These are phyloP conservation scores for Nomada lathburiana DNA, from an alignment of 2,888 invertebrate genomes.

Conservation along the genomic window DNA sequence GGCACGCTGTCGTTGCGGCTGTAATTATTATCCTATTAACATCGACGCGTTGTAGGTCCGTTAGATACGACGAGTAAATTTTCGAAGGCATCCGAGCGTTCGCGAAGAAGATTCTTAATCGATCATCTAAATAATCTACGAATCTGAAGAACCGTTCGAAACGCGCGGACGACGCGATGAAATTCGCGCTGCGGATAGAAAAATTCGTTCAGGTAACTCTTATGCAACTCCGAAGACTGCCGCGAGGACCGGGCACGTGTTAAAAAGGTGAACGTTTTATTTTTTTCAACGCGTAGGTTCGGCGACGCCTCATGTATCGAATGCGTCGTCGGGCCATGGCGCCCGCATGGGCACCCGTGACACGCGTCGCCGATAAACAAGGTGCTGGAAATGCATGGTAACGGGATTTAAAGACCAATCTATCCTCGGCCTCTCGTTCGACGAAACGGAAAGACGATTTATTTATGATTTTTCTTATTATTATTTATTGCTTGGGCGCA, in stretches of 20 bases:
- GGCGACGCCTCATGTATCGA: slow-evolving; percentile 48
- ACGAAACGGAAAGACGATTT: background rate
- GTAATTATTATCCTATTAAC: too few species aligned
- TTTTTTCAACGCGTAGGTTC: slow-evolving; percentile 33
- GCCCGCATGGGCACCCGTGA: slow-evolving; percentile 75
- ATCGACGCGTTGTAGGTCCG: too few species aligned
- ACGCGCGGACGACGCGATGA: too few species aligned
- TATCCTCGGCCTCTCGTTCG: slow-evolving; percentile 4
- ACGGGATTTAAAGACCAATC: slow-evolving; percentile 82
- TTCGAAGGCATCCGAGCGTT: too few species aligned
- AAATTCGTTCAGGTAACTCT: slow-evolving; percentile 21
- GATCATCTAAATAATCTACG: too few species aligned
- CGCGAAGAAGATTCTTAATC: too few species aligned
- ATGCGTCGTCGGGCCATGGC: slow-evolving; percentile 57
- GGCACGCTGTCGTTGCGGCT: too few species aligned
- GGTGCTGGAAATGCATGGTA: slow-evolving; percentile 68
- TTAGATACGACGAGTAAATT: too few species aligned
- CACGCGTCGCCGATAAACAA: slow-evolving; percentile 69
- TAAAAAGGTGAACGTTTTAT: slow-evolving; percentile 46
- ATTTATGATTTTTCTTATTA: background rate
- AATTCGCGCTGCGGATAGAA: background rate
- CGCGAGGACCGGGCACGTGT: slow-evolving; percentile 34
- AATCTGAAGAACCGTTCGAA: background rate
- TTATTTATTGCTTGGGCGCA: too few species aligned
- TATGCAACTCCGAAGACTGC: slow-evolving; percentile 32